Conservation (phyloP, 2,113 vertebrate genomes). For the Glaucidium brasilianum region DNA sequence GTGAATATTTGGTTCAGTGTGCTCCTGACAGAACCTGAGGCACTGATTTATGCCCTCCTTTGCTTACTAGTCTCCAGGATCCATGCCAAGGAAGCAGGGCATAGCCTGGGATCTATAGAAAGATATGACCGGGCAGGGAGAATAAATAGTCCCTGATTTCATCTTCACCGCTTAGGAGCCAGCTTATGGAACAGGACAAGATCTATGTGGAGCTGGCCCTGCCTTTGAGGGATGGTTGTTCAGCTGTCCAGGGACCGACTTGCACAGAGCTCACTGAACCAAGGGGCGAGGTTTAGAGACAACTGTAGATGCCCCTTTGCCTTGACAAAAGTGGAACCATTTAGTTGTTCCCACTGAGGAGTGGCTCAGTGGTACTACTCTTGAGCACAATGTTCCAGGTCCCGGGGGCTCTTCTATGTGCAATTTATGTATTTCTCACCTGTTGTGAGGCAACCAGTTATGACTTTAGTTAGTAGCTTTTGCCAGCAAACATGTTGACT, state of each 20-base stretch:
- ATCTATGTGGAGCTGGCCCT: not conserved
- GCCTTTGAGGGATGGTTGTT: not conserved
- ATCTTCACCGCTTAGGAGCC: not conserved
- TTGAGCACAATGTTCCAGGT: not conserved
- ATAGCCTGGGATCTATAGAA: conserved; percentile 20
- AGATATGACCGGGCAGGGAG: not conserved
- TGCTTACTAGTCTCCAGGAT: conserved; percentile 27
- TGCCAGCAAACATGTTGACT: not conserved
- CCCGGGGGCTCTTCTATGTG: not conserved
- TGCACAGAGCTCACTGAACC: not conserved
- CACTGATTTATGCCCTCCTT: conserved; percentile 44
- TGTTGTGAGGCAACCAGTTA: not conserved
- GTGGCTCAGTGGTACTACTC: rapidly evolving
- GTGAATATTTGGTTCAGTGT: not conserved
- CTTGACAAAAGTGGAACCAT: not conserved
- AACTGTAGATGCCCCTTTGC: not conserved
- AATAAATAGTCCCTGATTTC: conserved; percentile 52
- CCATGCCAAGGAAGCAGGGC: conserved; percentile 10
- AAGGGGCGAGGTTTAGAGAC: not conserved
- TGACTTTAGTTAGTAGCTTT: not conserved
- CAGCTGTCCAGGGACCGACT: not conserved
- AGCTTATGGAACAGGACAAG: not conserved
- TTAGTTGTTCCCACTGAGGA: not conserved
- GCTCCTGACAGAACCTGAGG: not conserved
- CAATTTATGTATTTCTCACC: not conserved